Evolutionary conservation across 2,797 vertebrate species (phyloP).

Genomic region (Xenopus petersii): DNA sequence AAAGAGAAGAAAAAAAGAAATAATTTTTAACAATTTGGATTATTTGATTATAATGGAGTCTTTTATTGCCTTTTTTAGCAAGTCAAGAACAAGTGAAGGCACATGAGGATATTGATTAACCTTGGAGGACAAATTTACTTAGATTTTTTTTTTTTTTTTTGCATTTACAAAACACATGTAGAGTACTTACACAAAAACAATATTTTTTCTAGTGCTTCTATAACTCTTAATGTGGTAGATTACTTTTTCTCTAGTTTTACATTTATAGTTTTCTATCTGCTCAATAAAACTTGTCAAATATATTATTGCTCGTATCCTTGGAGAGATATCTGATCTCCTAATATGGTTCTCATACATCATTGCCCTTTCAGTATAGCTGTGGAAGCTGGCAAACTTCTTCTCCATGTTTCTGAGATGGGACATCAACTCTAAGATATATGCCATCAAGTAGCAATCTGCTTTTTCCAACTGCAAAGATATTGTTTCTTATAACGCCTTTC

Average conservation of each 20-base stretch:
- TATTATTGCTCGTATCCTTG: constrained; percentile 44
- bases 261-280: constrained; percentile 38
- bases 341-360: constrained; percentile 47
- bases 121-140: not conserved
- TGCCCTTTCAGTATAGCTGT: constrained; percentile 46
- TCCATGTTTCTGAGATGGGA: constrained; percentile 43
- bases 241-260: constrained; percentile 25
- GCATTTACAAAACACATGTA: too few relatives aligned
- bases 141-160: too few relatives aligned
- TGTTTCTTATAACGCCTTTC: constrained; percentile 43
- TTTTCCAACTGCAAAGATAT: not conserved
- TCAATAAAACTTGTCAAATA: constrained; percentile 49
- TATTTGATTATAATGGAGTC: too few relatives aligned
- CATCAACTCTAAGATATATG: constrained; percentile 44
- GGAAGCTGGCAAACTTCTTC: constrained; percentile 42
- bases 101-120: not conserved
- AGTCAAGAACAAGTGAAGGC: too few relatives aligned
- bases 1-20: too few relatives aligned
- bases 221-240: constrained; percentile 10
- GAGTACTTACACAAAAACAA: not conserved
- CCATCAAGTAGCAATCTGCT: constrained; percentile 29
- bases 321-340: constrained; percentile 45
- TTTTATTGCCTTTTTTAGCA: too few relatives aligned
- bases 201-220: not conserved
- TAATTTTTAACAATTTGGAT: too few relatives aligned